These are phyloP conservation scores for Chalcosyrphus nemorum DNA, from an alignment of 2,888 invertebrate genomes.

Conservation along the genomic window DNA sequence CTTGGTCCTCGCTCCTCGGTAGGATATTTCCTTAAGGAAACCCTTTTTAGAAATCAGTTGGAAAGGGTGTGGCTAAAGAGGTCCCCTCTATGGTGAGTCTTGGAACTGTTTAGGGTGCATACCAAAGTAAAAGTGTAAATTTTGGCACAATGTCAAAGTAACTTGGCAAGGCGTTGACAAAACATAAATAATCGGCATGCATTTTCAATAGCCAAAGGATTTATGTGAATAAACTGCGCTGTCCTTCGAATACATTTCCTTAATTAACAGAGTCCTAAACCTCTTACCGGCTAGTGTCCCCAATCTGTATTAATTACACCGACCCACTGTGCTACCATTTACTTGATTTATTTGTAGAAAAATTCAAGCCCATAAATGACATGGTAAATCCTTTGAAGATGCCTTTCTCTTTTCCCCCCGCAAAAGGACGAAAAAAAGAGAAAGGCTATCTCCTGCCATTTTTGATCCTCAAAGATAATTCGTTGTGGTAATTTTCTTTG, in stretches of 20 bases:
- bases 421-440: conserved; percentile 5
- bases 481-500: conserved; percentile 63
- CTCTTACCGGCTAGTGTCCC: conserved; percentile 27
- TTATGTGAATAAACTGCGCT: background rate
- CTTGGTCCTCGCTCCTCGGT: background rate
- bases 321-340: background rate
- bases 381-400: conserved; percentile 1
- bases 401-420: background rate
- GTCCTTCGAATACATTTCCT: background rate
- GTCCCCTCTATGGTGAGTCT: background rate
- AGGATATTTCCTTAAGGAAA: background rate
- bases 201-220: too few relatives aligned
- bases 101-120: background rate
- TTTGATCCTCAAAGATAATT: conserved; percentile 62
- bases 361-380: background rate
- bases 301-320: conserved; percentile 56
- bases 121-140: background rate
- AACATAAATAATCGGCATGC: too few relatives aligned
- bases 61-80: background rate
- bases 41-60: background rate
- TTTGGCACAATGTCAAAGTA: background rate
- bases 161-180: background rate
- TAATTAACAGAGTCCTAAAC: conserved; percentile 32
- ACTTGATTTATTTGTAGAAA: conserved; percentile 43
- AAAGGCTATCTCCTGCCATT: background rate